Evolutionary conservation across 2,113 vertebrate genomes (phyloP).

Genomic region (Sceloporus tristichus): DNA sequence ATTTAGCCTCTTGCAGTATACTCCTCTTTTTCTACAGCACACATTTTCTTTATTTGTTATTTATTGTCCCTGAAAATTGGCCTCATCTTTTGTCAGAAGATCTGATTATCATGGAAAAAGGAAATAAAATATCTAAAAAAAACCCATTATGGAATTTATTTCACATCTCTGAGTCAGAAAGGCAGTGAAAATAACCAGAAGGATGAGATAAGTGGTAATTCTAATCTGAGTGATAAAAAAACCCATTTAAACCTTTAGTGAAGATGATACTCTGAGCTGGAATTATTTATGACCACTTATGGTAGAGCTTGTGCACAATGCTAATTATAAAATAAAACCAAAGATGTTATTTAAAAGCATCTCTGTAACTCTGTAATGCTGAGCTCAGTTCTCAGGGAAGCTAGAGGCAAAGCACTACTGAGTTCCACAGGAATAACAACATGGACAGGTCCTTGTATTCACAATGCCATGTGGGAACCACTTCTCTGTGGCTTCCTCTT

Average conservation of each 20-base stretch:
- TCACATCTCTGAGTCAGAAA: conserved; percentile 74
- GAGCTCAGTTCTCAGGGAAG: conserved; percentile 19
- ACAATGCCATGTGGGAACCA: not conserved
- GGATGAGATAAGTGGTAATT: conserved; percentile 75
- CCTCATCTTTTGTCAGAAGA: conserved; percentile 71
- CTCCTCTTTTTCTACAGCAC: conserved; percentile 61
- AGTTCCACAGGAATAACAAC: not conserved
- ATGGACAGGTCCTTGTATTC: not conserved
- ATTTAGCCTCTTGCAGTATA: conserved; percentile 70
- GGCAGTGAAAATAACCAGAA: conserved; percentile 77
- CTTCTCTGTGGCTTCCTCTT: not conserved
- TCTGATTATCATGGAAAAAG: conserved; percentile 74
- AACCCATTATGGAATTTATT: conserved; percentile 72
- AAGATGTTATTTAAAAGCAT: conserved; percentile 47
- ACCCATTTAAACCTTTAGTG: conserved; percentile 71
- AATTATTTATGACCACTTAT: conserved; percentile 72
- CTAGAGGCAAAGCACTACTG: conserved; percentile 16
- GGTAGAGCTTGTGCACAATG: conserved; percentile 66
- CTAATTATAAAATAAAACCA: conserved; percentile 67
- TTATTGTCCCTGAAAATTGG: conserved; percentile 78
- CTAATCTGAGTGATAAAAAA: conserved; percentile 72
- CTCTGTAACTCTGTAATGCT: conserved; percentile 47
- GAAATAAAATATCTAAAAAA: conserved; percentile 75
- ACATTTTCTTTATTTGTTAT: conserved; percentile 63
- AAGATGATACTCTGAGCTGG: conserved; percentile 60